Conservation (phyloP, 2,888 invertebrate species). For the Dione juno region DNA sequence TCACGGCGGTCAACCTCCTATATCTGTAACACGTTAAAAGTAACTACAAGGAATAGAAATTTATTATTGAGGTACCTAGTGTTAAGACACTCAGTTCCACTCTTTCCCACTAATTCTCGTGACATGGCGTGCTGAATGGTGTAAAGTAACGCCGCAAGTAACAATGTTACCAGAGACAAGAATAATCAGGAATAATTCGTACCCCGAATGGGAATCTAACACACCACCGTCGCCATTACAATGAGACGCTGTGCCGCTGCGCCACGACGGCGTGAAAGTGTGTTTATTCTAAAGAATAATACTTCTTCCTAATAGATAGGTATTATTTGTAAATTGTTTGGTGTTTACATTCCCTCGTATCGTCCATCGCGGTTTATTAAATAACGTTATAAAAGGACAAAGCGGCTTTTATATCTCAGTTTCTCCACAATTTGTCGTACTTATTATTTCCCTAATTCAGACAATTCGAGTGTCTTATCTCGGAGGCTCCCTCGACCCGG, state of each 20-base stretch:
- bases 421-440: slow-evolving; percentile 15
- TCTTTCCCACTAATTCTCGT: too few species aligned
- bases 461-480: slow-evolving; percentile 21
- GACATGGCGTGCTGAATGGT: too few species aligned
- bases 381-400: slow-evolving; percentile 13
- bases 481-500: background rate
- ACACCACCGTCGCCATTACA: too few species aligned
- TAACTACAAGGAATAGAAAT: too few species aligned
- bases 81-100: too few species aligned
- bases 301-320: background rate
- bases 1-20: too few species aligned
- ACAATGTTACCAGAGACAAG: too few species aligned
- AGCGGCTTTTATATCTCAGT: slow-evolving; percentile 15
- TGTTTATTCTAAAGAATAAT: background rate
- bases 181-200: too few species aligned
- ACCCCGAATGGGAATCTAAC: too few species aligned
- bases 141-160: too few species aligned
- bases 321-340: background rate
- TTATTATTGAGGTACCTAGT: too few species aligned
- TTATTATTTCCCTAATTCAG: slow-evolving; percentile 20
- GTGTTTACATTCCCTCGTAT: background rate
- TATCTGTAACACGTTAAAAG: too few species aligned
- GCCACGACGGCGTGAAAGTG: background rate
- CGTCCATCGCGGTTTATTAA: slow-evolving; percentile 3
- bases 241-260: background rate